Evolutionary conservation across 2,888 invertebrate genomes (phyloP), one percentile per base, ranked within the genome.

Genomic region (Tetragnatha montana): DNA sequence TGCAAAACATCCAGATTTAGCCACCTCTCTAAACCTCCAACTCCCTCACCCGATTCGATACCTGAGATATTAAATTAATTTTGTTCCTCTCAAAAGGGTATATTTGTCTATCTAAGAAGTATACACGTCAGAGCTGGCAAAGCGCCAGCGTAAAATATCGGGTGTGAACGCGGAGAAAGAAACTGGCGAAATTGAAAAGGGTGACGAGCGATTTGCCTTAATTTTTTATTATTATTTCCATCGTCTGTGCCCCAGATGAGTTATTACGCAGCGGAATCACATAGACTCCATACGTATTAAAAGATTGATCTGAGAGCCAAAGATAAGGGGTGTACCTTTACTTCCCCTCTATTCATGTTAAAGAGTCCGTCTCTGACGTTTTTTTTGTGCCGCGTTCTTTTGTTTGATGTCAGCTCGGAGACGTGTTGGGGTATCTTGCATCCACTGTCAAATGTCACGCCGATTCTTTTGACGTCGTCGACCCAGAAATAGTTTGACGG

Each of bases 151-250:
- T 35, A 75, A 82, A 68, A 80, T 81, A 73, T 80, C 69, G 81
- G 60, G 60, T 80, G 74, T 74, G 49, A 69, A 73, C 22, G 51
- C 78, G 60, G 22, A 50, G 76, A 73, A 87, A 81, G 19, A 82
- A 82, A 82, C 70, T 81, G 49, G 51, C 75, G 69, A 81, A 87
- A 81, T 81, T 81, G 87, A 87, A 87, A 81, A 75, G 87, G 70
- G 69, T 76, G 81, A 81, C 76, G 60, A 75, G 70, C 70, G 87
- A 87, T 87, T 75, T 87, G 69, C 74, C 50, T 69, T 49, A 47
- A 74, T 60, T 21, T 69, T 75, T 81, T 81, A 82, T 74, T 81
- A 82, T 74, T 82, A 73, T 73, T 50, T 76, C 19, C 12, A 51
- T 35, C 69, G 19, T 22, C 22, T 74, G 35, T 35, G 14, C 47